Base-by-base conservation (phyloP, 1,140 invertebrate genomes). In the Ooceraea biroi region DNA sequence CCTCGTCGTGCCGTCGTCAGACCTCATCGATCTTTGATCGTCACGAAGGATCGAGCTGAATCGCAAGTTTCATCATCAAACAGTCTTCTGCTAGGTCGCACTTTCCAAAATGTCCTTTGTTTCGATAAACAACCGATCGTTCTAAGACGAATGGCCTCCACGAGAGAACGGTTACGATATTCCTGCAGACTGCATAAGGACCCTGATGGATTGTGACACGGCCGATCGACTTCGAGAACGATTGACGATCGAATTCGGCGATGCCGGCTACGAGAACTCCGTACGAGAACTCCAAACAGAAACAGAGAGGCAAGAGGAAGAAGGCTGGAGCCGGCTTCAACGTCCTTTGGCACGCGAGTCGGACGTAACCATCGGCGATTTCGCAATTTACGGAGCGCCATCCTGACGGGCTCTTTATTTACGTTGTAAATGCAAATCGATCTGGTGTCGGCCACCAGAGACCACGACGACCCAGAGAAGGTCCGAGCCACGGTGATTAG, bases 391-490 rank as follows among this genome's bases (percentile, higher is more conserved):
- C 44, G 36, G 22, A 80, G 36, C 80, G 63, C 11, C 55, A 19
- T 52, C 19, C 22, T 48, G 50, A n/a, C 65, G 52, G 36, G 36
- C n/a, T 71, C 22, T 83, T 83, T 84, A 86, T 88, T 90, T 86
- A 86, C 46, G 68, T 87, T 69, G 77, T 85, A 88, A 87, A 91
- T 91, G 89, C 87, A 90, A 91, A 91, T 91, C 27, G 52, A 52
- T 30, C 14, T n/a, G 17, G 0, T 63, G 19, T 3, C 8, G 61
- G n/a, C n/a, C n/a, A 8, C 19, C 71, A 25, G 61, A 48, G 27
- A 11, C 48, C 66, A 74, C 76, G 84, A 36, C 77, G 82, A 89
- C 88, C 90, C 89, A 89, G 85, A 90, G 86, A 91, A 91, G 88
- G 85, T 89, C 60, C 30, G n/a, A 58, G 48, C n/a, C 14, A 3